Conservation (phyloP, 2,888 invertebrate genomes). For the Fragum whitleyi region DNA sequence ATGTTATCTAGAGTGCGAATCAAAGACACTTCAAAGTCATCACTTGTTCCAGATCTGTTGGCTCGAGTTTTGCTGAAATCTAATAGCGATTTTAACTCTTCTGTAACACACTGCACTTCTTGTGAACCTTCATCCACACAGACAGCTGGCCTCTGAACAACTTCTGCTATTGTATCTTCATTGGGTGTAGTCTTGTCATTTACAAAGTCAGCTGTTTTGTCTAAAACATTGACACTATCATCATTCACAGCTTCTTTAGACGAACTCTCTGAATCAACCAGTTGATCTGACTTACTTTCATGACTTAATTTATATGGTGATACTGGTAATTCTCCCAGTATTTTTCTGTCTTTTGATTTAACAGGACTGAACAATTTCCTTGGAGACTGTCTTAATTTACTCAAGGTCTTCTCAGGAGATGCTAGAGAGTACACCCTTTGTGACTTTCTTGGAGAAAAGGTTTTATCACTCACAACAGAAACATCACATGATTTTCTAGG, state of each 20-base stretch:
- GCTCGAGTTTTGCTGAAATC: conserved; percentile 21
- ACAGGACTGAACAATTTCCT: conserved; percentile 7
- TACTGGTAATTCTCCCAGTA: background rate
- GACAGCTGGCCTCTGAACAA: background rate
- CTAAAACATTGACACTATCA: background rate
- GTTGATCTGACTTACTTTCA: background rate
- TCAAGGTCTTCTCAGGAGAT: background rate
- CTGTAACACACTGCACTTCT: conserved; percentile 1
- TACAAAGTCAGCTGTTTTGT: background rate
- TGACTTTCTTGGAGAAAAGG: background rate
- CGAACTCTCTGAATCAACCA: no score
- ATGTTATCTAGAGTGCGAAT: conserved; percentile 10
- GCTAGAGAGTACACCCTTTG: background rate
- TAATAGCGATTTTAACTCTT: conserved; percentile 8
- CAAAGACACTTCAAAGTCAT: conserved; percentile 60
- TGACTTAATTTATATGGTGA: background rate
- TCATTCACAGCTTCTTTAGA: background rate
- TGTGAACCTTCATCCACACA: background rate
- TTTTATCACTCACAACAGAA: background rate
- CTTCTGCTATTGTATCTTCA: background rate
- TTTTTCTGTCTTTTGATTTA: background rate
- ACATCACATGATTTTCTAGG: background rate
- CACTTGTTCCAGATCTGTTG: conserved; percentile 35
- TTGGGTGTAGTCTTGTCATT: background rate
- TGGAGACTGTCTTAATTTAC: conserved; percentile 9